phyloP scores from a whole-genome alignment of 2,797 vertebrate genomes.

The Zalophus californianus region DNA sequence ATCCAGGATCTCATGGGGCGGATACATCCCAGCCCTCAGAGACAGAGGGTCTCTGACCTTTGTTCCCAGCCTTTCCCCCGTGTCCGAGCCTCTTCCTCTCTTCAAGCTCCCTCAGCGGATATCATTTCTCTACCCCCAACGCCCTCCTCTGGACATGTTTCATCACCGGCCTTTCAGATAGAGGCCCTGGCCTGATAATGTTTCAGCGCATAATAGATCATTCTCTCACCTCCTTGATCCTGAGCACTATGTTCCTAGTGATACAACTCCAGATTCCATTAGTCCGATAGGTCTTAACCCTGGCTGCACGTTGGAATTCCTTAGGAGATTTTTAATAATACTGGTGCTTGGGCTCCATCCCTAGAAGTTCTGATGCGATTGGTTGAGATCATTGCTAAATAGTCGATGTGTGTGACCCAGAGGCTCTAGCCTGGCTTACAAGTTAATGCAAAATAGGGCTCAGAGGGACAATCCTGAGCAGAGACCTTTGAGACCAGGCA shows the following conservation, averaged over 20 bases:
- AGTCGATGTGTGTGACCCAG: not conserved
- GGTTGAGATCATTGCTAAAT: conserved; percentile 52
- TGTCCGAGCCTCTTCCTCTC: not conserved
- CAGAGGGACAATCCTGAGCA: not conserved
- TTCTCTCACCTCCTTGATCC: not conserved
- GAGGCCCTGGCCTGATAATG: not conserved
- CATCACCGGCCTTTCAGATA: not conserved
- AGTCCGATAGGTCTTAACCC: not conserved
- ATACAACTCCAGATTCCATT: not conserved
- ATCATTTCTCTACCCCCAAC: not conserved
- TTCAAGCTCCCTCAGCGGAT: not conserved
- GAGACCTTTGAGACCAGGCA: not conserved
- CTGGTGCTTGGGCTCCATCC: not conserved
- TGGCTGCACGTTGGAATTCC: conserved; percentile 9
- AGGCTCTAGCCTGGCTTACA: not conserved
- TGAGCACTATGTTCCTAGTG: not conserved
- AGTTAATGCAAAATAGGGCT: conserved; percentile 28
- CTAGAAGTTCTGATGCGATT: conserved; percentile 40
- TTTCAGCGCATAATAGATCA: not conserved
- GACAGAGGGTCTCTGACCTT: not conserved
- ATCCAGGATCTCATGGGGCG: not conserved
- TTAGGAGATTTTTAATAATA: not conserved
- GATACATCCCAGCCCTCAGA: not conserved
- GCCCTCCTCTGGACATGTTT: not conserved
- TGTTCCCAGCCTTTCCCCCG: not conserved